Base-by-base conservation (phyloP, 2,888 invertebrate genomes). In the Caenorhabditis wallacei region DNA sequence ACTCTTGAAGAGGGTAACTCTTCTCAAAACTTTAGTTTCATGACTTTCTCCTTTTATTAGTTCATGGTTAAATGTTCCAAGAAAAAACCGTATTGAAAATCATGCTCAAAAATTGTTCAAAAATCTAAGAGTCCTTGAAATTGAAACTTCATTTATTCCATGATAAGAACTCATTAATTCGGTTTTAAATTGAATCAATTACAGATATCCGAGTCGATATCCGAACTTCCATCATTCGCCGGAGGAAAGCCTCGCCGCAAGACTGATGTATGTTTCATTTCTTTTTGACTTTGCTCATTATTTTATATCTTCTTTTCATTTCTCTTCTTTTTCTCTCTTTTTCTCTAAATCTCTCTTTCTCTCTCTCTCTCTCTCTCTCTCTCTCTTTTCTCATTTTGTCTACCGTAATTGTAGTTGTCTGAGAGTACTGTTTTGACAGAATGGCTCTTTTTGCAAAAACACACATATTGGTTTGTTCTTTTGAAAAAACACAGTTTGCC, bases 181-280 rank as follows among this genome's bases (percentile, higher is more conserved):
- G 30, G n/a, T 30, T 30, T 30, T 30, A 8, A 30, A 30, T 30
- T 30, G 4, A 30, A 30, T 30, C 3, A 48, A 51, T 82, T 81
- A 7, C 72, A 92, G 84, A 84, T 89, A 84, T 88, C 91, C 26
- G 92, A 92, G 83, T 88, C 88, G 66, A 92, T 92, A 80, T 91
- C 91, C 51, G 92, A 92, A 80, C 86, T 92, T 53, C 92, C 92
- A 16, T 90, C 90, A 37, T 87, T 90, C 78, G 86, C 85, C 80
- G 85, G 86, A 59, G 68, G 80, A 26, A 85, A 80, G 68, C 81
- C 76, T 69, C 80, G 84, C 69, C 75, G 80, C 64, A 80, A 80
- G 64, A 72, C 80, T 64, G 78, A 81, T 56, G 84, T 84, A 69
- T 66, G 83, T 83, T 74, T 81, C 70, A 61, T 61, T 59, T 51